A percentile compares a stretch with the other conserved stretches of the same genome.
Evolutionary conservation across 1,140 invertebrate genomes (phyloP).

Genomic region (Ips nitidus): DNA sequence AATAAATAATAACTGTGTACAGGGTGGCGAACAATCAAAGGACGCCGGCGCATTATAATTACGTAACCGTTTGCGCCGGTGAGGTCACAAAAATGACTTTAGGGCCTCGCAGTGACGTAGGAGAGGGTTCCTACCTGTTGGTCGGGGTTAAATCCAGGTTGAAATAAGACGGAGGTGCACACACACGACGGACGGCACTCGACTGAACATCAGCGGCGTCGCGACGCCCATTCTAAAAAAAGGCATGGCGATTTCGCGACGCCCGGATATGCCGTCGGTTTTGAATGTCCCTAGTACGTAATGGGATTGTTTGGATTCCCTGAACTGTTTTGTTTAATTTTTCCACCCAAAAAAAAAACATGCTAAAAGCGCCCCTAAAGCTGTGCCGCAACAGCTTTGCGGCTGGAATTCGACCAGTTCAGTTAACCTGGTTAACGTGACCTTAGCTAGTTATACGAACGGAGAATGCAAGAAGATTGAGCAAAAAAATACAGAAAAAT

Average conservation of each 20-base stretch:
- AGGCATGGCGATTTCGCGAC: slow-evolving; percentile 34
- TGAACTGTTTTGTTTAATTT: neutral
- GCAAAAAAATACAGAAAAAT: neutral
- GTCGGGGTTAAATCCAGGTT: slow-evolving; percentile 45
- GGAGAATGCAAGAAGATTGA: neutral
- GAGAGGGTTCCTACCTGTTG: slow-evolving; percentile 45
- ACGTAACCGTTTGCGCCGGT: slow-evolving; percentile 7
- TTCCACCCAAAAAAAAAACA: neutral
- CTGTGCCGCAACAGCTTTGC: no score
- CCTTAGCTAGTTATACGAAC: no score
- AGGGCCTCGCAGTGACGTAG: slow-evolving; percentile 12
- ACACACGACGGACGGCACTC: slow-evolving; percentile 45
- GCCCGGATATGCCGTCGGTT: slow-evolving; percentile 13
- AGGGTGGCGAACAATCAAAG: no score
- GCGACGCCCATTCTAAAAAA: slow-evolving; percentile 42
- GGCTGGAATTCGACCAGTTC: no score
- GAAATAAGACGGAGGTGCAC: slow-evolving; percentile 32
- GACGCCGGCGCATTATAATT: neutral
- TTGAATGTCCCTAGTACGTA: slow-evolving; percentile 20
- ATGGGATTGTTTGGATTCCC: slow-evolving; percentile 20
- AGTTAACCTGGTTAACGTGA: no score
- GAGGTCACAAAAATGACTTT: slow-evolving; percentile 9
- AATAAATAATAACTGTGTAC: no score
- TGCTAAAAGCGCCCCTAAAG: no score
- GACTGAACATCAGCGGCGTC: slow-evolving; percentile 40